Evolutionary conservation across 2,888 invertebrate genomes (phyloP), one percentile per base, ranked within the genome.

Genomic region (Himalopsyche japonica): DNA sequence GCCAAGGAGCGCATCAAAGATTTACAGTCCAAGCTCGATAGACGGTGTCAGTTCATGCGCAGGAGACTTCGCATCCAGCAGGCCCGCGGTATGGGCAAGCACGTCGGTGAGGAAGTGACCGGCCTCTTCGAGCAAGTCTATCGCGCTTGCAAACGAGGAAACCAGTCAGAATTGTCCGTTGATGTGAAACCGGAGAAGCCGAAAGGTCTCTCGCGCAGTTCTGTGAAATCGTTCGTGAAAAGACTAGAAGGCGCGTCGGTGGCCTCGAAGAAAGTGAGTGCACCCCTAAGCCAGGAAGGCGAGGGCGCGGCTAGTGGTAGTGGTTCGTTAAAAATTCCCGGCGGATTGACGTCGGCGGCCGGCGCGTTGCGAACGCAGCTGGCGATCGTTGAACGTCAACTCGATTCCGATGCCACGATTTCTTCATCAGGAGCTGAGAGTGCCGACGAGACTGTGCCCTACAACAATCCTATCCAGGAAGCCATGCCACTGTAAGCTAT

Each of bases 401-500:
- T 97, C 87, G 98, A 98, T 90, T 97, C 98, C 1, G 98, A 98
- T 91, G 98, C 97, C 48, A 98, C 98, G 0, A 97, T 95, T 20
- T 97, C 97, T 86, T 98, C 98, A 89, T 98, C 98, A 20, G 98
- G 98, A 81, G 98, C 97, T 47, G 98, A 98, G 90, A 98, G 97
- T 89, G 97, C 97, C 90, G 98, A 98, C 92, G 98, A 98, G 90
- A 94, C 95, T 91, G 94, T 96, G 87, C 91, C 92, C 85, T 97
- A 96, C 91, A 96, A 94, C 90, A 97, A 97, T 91, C 93, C 94
- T 79, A 94, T 94, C 88, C 96, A 96, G 89, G 95, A 95, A 88
- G 93, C 93, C 86, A 93, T 96, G 90, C 93, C 96, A 84, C 95
- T 97, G 97, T 97, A 91, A 96, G 97, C 95, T 87, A 83, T 34